These are phyloP conservation scores for Benthochromis sp. DNA, from an alignment of 2,113 vertebrate genomes.

Conservation along the genomic window DNA sequence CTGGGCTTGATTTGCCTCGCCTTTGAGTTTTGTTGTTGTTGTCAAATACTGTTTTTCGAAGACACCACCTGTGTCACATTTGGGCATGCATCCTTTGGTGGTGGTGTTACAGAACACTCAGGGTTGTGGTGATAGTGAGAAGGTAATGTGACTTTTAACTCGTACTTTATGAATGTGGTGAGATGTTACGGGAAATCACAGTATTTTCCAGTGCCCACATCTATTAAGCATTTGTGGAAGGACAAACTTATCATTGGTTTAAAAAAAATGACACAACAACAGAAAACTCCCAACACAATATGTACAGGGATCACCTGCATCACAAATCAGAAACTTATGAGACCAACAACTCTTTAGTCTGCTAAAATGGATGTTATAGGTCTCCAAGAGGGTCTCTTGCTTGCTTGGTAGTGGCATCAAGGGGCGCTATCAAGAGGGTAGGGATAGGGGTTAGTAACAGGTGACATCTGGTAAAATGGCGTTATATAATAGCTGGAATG, in stretches of 20 bases:
- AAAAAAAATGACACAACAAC: not conserved
- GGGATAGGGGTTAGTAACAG: not conserved
- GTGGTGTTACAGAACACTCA: not conserved
- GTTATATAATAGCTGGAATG: not conserved
- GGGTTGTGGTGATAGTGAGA: not conserved
- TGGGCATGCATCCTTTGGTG: not conserved
- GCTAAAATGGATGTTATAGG: not conserved
- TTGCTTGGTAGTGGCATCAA: not conserved
- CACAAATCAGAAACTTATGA: accelerated
- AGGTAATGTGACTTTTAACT: not conserved
- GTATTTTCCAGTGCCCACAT: not conserved
- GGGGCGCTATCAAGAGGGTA: accelerated
- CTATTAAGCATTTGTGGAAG: not conserved
- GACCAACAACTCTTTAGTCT: not conserved
- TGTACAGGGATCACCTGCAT: accelerated
- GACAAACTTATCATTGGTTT: not conserved
- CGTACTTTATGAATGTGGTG: not conserved
- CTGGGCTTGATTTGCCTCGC: not conserved
- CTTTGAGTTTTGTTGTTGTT: not conserved
- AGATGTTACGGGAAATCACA: accelerated
- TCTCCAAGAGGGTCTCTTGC: not conserved
- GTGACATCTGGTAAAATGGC: not conserved
- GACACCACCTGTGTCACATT: not conserved
- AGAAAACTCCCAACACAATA: not conserved
- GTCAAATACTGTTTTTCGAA: not conserved